Conservation (phyloP, 1,140 invertebrate genomes). For the Bicyclus anynana region DNA sequence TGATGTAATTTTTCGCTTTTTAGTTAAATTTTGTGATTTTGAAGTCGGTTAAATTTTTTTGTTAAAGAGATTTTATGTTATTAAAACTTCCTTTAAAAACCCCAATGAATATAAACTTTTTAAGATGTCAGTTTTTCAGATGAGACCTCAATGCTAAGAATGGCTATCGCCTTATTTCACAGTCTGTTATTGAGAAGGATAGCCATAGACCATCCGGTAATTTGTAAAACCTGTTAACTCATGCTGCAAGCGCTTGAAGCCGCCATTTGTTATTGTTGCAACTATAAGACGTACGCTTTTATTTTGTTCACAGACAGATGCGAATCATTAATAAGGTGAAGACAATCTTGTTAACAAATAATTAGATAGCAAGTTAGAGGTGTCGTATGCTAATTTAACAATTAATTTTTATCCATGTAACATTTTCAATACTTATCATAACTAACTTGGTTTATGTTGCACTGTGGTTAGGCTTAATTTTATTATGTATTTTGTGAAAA, state of each 20-base stretch:
- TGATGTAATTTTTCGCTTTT: too few relatives aligned
- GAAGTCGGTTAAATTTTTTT: too few relatives aligned
- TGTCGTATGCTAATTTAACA: not conserved
- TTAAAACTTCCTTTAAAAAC: too few relatives aligned
- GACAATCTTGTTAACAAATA: slow-evolving; percentile 10
- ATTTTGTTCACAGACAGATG: slow-evolving; percentile 21
- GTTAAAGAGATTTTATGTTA: too few relatives aligned
- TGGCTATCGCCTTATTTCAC: slow-evolving; percentile 19
- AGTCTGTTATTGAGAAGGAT: slow-evolving; percentile 22
- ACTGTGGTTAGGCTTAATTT: too few relatives aligned
- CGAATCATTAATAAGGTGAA: slow-evolving; percentile 16
- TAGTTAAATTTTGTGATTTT: too few relatives aligned
- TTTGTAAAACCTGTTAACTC: slow-evolving; percentile 35
- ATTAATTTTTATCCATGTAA: not conserved
- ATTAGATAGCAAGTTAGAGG: slow-evolving; percentile 1
- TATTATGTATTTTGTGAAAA: too few relatives aligned
- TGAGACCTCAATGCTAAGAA: slow-evolving; percentile 1
- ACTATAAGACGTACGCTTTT: slow-evolving; percentile 17
- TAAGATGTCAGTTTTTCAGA: slow-evolving; percentile 9
- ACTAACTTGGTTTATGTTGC: not conserved
- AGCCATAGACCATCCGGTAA: slow-evolving; percentile 26
- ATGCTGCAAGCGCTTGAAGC: slow-evolving; percentile 29
- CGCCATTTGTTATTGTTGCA: slow-evolving; percentile 33
- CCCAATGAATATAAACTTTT: too few relatives aligned
- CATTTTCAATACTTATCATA: too few relatives aligned